Evolutionary conservation across 1,140 invertebrate species (phyloP), one percentile per base, ranked within the genome.

Genomic region (Drosophila kanapiae): DNA sequence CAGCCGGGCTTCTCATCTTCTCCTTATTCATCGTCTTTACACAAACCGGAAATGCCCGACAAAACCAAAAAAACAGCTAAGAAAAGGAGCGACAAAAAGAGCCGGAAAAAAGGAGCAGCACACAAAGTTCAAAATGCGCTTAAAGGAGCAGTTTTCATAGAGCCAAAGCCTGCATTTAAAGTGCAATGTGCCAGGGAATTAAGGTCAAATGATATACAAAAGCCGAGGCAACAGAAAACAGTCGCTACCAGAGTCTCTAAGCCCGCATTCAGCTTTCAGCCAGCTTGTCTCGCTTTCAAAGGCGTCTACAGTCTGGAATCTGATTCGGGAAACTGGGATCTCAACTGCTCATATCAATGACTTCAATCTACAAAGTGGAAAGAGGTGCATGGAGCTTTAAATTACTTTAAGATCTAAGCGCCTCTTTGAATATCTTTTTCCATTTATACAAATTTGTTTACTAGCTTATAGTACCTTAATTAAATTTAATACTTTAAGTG

Each of bases 161-260:
- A 61, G 56, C 38, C 51, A 33, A 23, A 23, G 59, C 71, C 65
- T 65, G 63, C 75, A 53, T 87, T 83, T 88, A 88, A 88, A 83
- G 84, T 83, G 84, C 68, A 77, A 83, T 83, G 75, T 87, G 80
- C 84, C 79, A 80, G 58, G 74, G 85, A 87, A 87, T 90, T 87
- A 87, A 90, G 84, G 84, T 87, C 84, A 87, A 88, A 78, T 90
- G 65, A 65, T 65, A 71, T 54, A 88, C 69, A 88, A 80, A 80
- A 78, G 62, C 64, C 38, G 27, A 13, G 18, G 33, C 29, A 61
- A 53, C 60, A 53, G 48, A 35, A 35, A 53, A 13, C 16, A 16
- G 13, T 23, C 16, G 54, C 57, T 27, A 16, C 14, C 38, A 37
- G 33, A 38, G 48, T n/a, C 40, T 27, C 60, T 77, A 63, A 69